Conservation (phyloP, 2,888 invertebrate species). For the Autographa pulchrina region DNA sequence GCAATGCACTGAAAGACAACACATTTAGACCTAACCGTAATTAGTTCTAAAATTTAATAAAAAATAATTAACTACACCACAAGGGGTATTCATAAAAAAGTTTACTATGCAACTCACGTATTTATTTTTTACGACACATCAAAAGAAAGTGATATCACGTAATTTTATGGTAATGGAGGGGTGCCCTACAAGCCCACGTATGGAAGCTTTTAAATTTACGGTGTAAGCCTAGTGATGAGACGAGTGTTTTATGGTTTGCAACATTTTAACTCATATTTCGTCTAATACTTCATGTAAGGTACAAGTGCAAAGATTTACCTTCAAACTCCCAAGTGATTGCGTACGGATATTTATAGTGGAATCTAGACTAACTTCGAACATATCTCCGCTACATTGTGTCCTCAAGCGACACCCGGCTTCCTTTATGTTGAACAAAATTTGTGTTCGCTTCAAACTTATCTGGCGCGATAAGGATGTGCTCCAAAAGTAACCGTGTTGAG, state of each 20-base stretch:
- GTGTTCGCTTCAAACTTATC: constrained; percentile 48
- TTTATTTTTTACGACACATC: constrained; percentile 86
- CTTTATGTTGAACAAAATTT: constrained; percentile 46
- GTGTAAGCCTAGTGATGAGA: constrained; percentile 78
- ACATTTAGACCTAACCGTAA: constrained; percentile 26
- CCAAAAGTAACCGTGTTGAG: constrained; percentile 48
- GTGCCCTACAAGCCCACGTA: constrained; percentile 75
- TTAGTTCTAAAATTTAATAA: constrained; percentile 45
- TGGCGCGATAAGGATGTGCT: constrained; percentile 44
- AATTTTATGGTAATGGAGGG: constrained; percentile 88
- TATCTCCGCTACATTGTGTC: constrained; percentile 41
- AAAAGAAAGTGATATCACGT: constrained; percentile 87
- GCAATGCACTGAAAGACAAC: background rate
- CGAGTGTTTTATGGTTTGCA: constrained; percentile 79
- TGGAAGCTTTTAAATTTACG: constrained; percentile 87
- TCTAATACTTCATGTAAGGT: constrained; percentile 47
- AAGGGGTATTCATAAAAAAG: constrained; percentile 59
- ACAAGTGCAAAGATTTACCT: constrained; percentile 30
- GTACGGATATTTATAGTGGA: constrained; percentile 17
- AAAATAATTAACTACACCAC: constrained; percentile 66
- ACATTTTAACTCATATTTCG: constrained; percentile 74
- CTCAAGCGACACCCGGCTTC: constrained; percentile 36
- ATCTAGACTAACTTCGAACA: constrained; percentile 33
- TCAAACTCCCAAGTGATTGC: constrained; percentile 30
- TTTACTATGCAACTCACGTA: constrained; percentile 70